These are phyloP conservation scores for Sylvicola fuscatus DNA, from an alignment of 2,888 invertebrate genomes.

Conservation along the genomic window DNA sequence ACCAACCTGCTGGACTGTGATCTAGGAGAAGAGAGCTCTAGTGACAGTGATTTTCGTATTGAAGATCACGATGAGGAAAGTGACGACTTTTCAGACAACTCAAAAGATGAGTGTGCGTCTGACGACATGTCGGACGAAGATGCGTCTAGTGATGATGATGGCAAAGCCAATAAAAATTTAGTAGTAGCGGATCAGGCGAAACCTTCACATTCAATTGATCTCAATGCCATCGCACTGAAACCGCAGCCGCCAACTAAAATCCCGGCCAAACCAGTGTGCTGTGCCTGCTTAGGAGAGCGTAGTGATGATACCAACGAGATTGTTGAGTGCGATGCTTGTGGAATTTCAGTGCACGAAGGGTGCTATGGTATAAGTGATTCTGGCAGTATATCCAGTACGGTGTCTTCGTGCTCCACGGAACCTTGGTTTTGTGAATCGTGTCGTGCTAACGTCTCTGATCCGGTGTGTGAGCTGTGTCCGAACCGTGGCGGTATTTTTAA, in stretches of 20 bases:
- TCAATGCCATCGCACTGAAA: neutral
- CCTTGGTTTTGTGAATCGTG: constrained; percentile 99
- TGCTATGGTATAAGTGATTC: constrained; percentile 91
- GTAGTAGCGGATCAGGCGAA: constrained; percentile 2
- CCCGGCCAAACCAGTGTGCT: constrained; percentile 64
- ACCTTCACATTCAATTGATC: constrained; percentile 1
- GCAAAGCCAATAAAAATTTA: constrained; percentile 6
- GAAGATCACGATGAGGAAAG: constrained; percentile 66
- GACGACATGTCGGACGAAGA: constrained; percentile 6
- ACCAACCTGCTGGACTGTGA: too few species aligned
- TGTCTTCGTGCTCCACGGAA: constrained; percentile 87
- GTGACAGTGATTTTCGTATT: constrained; percentile 86
- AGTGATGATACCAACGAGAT: constrained; percentile 91
- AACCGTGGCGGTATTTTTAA: constrained; percentile 83
- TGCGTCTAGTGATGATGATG: constrained; percentile 3
- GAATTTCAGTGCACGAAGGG: constrained; percentile 91
- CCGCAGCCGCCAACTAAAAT: constrained; percentile 20
- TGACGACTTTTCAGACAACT: constrained; percentile 25
- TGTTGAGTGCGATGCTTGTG: constrained; percentile 93
- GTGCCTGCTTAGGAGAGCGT: constrained; percentile 80
- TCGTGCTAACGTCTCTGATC: constrained; percentile 70
- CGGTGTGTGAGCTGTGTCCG: constrained; percentile 89
- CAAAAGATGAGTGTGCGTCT: constrained; percentile 4
- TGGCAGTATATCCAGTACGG: constrained; percentile 77
- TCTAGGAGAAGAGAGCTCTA: constrained; percentile 57